Conservation (phyloP, 2,113 vertebrate species). For the Notothenia rossii region DNA sequence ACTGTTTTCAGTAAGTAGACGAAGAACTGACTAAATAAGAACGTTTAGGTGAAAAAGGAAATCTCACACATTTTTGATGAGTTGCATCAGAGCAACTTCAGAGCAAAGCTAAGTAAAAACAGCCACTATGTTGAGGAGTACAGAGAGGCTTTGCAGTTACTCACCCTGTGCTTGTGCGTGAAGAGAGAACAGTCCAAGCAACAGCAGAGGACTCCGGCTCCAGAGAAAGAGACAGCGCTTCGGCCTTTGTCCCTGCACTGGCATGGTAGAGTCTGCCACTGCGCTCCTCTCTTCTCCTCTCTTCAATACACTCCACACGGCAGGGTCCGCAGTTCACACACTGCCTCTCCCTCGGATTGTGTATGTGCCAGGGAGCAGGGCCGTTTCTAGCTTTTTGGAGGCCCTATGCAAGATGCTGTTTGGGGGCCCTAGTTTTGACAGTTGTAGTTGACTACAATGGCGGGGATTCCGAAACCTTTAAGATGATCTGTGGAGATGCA, state of each 20-base stretch:
- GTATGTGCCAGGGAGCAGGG: too few species aligned
- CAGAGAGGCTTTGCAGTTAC: slow-evolving; percentile 60
- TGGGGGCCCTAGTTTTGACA: too few species aligned
- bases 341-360: slow-evolving; percentile 46
- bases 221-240: slow-evolving; percentile 68
- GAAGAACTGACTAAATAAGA: background rate
- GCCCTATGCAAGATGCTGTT: too few species aligned
- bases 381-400: too few species aligned
- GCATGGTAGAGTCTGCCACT: slow-evolving; percentile 75
- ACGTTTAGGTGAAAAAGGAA: background rate
- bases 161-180: slow-evolving; percentile 84
- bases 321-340: slow-evolving; percentile 57
- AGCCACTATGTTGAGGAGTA: background rate
- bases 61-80: background rate
- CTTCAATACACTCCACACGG: slow-evolving; percentile 57
- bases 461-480: too few species aligned
- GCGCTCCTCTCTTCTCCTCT: slow-evolving; percentile 54
- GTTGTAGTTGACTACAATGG: too few species aligned
- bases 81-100: slow-evolving; percentile 10
- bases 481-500: too few species aligned
- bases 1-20: background rate
- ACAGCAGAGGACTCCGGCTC: slow-evolving; percentile 77
- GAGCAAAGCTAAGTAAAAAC: slow-evolving; percentile 18
- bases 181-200: slow-evolving; percentile 79
- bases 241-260: slow-evolving; percentile 73